Evolutionary conservation across 92 coral and sea anemone species (phyloP).

Genomic region (Nematostella vectensis): DNA sequence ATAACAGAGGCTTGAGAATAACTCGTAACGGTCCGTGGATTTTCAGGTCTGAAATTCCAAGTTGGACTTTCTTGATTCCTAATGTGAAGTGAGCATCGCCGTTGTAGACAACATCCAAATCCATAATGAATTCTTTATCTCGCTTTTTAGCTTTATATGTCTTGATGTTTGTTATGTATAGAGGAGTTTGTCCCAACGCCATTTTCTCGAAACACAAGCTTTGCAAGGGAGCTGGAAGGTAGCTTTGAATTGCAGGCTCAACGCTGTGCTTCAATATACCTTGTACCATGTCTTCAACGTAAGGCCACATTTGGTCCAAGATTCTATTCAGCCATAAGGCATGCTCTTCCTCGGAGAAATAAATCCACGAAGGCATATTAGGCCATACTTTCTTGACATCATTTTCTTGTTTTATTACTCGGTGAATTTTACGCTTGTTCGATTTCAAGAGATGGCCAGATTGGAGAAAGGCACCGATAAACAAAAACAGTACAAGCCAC

Average conservation of each 20-base stretch:
- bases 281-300: constrained; percentile 60
- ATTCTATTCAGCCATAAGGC: constrained; percentile 74
- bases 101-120: constrained; percentile 62
- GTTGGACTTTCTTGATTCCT: constrained; percentile 47
- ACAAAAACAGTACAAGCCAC: constrained; percentile 43
- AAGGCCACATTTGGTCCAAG: constrained; percentile 78
- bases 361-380: constrained; percentile 55
- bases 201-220: constrained; percentile 71
- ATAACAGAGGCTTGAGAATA: constrained; percentile 67
- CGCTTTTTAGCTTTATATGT: constrained; percentile 38
- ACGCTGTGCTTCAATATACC: constrained; percentile 53
- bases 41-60: constrained; percentile 83
- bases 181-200: constrained; percentile 75
- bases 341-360: constrained; percentile 59
- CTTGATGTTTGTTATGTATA: constrained; percentile 58
- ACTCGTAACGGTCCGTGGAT: constrained; percentile 77
- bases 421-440: constrained; percentile 35
- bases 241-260: constrained; percentile 72
- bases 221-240: constrained; percentile 61
- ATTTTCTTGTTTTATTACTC: constrained; percentile 30
- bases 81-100: constrained; percentile 82
- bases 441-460: constrained; percentile 34
- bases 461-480: constrained; percentile 38
- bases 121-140: constrained; percentile 59
- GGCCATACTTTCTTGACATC: constrained; percentile 47